Base-by-base conservation (phyloP, 1,140 invertebrate genomes). In the Ceratitis capitata region DNA sequence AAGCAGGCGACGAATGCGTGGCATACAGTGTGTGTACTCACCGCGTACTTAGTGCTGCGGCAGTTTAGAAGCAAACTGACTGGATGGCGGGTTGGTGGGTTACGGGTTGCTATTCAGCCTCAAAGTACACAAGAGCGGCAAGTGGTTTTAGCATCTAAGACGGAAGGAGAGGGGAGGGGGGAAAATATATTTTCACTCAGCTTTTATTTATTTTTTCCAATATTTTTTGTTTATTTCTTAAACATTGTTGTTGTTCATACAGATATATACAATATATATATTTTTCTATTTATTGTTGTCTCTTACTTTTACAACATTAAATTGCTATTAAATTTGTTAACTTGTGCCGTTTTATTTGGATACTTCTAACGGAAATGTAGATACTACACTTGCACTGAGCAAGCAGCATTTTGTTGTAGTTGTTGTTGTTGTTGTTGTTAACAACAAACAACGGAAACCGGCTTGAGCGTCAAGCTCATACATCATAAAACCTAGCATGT, bases 391-490 rank as follows among this genome's bases (percentile, higher is more conserved):
- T 69, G 2, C 2, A 56, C 2, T 14, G 23, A 1, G 51, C 4
- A 32, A 69, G 9, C 32, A 39, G 39, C 29, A 69, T 69, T n/a
- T 69, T 35, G 29, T 69, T 69, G 61, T n/a, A n/a, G n/a, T n/a
- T n/a, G n/a, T 69, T 35, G 29, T 69, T 69, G 61, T 69, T 35
- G 29, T 69, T 69, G 61, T n/a, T n/a, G n/a, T n/a, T n/a, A n/a
- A 69, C 32, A 35, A 32, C 29, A 39, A 35, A 32, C 29, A 39
- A n/a, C 61, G 61, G 61, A 69, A 69, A 69, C 61, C 32, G 61
- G 32, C 61, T 69, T 7, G 12, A 29, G 61, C 32, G 61, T 4
- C 26, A 1, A 3, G 23, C 58, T 61, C 10, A n/a, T n/a, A n/a
- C n/a, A n/a, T n/a, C n/a, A n/a, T n/a, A n/a, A n/a, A 29, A 29